Evolutionary conservation across 1,140 invertebrate genomes (phyloP).

Genomic region (Schlechtendalia chinensis): DNA sequence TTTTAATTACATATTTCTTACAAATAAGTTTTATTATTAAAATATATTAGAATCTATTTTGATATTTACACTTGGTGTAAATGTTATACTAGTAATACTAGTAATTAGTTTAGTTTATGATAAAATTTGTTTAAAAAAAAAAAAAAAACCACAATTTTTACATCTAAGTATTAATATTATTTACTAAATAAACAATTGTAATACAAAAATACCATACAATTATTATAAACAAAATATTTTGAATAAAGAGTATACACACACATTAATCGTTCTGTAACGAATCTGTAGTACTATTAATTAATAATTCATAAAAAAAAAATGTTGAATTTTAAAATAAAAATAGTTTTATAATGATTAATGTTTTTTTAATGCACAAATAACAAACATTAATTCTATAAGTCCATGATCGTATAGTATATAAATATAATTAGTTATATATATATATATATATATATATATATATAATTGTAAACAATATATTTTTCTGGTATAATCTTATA

Average conservation of each 20-base stretch:
- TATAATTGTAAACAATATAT: constrained; percentile 15
- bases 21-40: too few species aligned
- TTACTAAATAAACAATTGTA: neutral
- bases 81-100: too few species aligned
- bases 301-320: neutral
- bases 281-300: neutral
- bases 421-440: constrained; percentile 31
- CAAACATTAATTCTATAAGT: constrained; percentile 32
- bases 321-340: neutral
- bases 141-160: neutral
- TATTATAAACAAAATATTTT: constrained; percentile 1
- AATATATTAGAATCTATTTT: too few species aligned
- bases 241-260: neutral
- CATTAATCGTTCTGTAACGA: neutral
- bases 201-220: constrained; percentile 28
- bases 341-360: neutral
- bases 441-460: constrained; percentile 30
- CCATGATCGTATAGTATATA: constrained; percentile 1
- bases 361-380: constrained; percentile 7
- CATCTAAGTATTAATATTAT: neutral
- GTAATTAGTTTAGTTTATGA: too few species aligned
- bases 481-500: constrained; percentile 28
- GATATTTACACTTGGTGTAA: too few species aligned
- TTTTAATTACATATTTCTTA: too few species aligned
- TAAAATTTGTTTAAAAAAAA: too few species aligned